phyloP scores from a whole-genome alignment of 2,888 invertebrate species.

The Clanis bilineata region DNA sequence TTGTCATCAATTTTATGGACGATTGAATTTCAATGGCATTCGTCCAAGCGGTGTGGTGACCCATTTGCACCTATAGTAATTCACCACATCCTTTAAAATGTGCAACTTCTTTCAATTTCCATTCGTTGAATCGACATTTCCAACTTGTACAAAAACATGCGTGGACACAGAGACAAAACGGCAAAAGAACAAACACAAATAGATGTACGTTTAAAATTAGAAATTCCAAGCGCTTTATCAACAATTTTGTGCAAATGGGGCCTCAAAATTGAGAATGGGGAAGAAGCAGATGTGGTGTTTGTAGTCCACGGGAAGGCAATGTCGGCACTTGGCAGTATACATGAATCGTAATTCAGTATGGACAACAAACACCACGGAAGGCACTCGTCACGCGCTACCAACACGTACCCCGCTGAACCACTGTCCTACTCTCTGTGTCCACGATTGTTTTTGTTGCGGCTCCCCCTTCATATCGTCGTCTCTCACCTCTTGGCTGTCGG shows the following conservation, averaged over 20 bases:
- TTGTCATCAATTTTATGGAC: not conserved
- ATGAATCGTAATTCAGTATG: conserved; percentile 11
- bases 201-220: conserved; percentile 48
- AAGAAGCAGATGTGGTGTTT: conserved; percentile 59
- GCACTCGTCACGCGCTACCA: conserved; percentile 70
- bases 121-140: conserved; percentile 21
- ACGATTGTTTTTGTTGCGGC: conserved; percentile 82
- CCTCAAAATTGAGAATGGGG: conserved; percentile 70
- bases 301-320: conserved; percentile 50
- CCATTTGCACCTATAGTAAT: conserved; percentile 66
- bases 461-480: conserved; percentile 70
- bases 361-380: conserved; percentile 63
- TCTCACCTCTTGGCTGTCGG: conserved; percentile 78
- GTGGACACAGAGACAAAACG: conserved; percentile 77
- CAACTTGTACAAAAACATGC: conserved; percentile 69
- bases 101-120: conserved; percentile 5
- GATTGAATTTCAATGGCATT: conserved; percentile 1
- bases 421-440: conserved; percentile 87
- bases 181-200: conserved; percentile 50
- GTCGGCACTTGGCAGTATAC: not conserved
- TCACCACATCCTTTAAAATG: conserved; percentile 18
- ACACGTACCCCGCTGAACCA: conserved; percentile 87
- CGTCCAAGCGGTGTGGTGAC: conserved; percentile 67
- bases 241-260: conserved; percentile 76
- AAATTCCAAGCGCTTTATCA: conserved; percentile 48